Evolutionary conservation across 1,140 invertebrate genomes (phyloP).

Genomic region (Drosophila tsacasi): DNA sequence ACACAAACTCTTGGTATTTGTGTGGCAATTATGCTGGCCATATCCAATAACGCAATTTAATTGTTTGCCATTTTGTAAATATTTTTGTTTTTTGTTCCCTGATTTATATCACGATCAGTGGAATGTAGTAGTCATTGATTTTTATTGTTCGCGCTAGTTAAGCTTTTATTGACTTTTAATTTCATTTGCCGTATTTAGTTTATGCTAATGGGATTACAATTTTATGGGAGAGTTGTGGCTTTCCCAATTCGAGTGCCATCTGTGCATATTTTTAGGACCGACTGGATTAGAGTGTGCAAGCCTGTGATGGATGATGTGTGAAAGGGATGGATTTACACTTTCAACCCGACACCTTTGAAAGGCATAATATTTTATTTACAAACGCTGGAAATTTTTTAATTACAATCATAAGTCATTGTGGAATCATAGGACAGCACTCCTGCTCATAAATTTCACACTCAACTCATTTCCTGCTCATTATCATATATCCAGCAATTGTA

Average conservation of each 20-base stretch:
- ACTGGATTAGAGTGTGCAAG: constrained; percentile 20
- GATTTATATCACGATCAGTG: constrained; percentile 6
- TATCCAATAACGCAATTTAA: constrained; percentile 6
- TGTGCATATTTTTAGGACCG: constrained; percentile 45
- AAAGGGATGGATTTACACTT: constrained; percentile 35
- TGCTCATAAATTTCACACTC: constrained; percentile 80
- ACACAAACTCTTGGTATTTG: constrained; percentile 12
- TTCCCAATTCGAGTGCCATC: constrained; percentile 32
- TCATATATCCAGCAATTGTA: constrained; percentile 72
- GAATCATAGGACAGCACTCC: constrained; percentile 59
- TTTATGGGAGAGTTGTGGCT: constrained; percentile 45
- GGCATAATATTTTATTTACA: constrained; percentile 45
- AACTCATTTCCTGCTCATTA: constrained; percentile 83
- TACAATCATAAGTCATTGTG: constrained; percentile 69
- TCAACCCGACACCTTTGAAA: constrained; percentile 22
- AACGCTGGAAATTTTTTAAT: constrained; percentile 59
- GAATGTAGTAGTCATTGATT: constrained; percentile 36
- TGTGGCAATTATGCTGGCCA: constrained; percentile 16
- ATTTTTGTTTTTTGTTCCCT: constrained; percentile 16
- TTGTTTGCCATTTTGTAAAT: constrained; percentile 14
- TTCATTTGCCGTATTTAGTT: constrained; percentile 52
- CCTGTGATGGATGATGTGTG: constrained; percentile 24
- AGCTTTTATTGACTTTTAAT: constrained; percentile 54
- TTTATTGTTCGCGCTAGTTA: constrained; percentile 48
- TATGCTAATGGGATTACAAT: constrained; percentile 50